These are phyloP conservation scores for Actias luna DNA, from an alignment of 2,888 invertebrate genomes.

Conservation along the genomic window DNA sequence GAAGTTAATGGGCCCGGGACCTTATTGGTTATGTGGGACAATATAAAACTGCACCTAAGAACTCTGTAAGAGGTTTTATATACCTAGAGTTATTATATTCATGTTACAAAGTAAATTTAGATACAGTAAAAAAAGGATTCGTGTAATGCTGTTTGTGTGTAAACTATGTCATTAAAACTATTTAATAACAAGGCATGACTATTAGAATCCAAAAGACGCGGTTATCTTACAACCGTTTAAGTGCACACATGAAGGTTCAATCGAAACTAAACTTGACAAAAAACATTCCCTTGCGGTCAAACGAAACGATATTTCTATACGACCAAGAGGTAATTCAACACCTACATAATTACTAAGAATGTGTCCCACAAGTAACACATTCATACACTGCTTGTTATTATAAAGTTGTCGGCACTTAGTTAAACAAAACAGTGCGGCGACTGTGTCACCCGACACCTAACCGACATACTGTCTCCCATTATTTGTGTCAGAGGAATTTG, in stretches of 20 bases:
- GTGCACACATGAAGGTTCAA: background rate
- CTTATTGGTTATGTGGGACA: conserved; percentile 35
- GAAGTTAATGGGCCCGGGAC: conserved; percentile 34
- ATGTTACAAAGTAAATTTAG: too few relatives aligned
- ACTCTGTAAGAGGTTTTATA: background rate
- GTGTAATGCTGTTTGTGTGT: too few relatives aligned
- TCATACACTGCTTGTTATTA: conserved; percentile 69
- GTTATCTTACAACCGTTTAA: background rate
- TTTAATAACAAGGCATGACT: too few relatives aligned
- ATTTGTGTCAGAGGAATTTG: background rate
- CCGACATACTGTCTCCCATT: background rate
- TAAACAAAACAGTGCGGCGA: conserved; percentile 47
- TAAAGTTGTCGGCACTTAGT: conserved; percentile 70
- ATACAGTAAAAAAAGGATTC: too few relatives aligned
- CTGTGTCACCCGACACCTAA: conserved; percentile 59
- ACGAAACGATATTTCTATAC: background rate
- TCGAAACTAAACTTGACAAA: background rate
- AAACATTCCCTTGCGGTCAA: background rate
- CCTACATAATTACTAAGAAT: conserved; percentile 41
- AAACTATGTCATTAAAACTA: too few relatives aligned
- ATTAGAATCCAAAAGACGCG: background rate
- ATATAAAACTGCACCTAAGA: background rate
- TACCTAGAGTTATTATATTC: background rate
- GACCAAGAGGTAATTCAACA: background rate
- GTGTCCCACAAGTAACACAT: conserved; percentile 38